Conservation (phyloP, 2,888 invertebrate genomes). For the Andrena camellia region DNA sequence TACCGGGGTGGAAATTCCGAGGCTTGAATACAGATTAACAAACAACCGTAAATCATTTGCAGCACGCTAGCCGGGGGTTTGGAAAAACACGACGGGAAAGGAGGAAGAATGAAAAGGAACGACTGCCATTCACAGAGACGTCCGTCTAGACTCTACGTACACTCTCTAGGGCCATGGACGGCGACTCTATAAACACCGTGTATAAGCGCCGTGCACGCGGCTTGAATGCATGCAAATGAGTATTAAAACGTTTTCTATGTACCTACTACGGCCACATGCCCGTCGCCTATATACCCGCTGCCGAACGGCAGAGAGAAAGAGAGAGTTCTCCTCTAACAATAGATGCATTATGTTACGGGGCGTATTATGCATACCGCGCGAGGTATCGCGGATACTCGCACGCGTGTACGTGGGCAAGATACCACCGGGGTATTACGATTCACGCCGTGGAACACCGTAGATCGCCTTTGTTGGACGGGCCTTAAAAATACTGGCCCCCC, state of each 20-base stretch:
- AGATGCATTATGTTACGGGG: constrained; percentile 64
- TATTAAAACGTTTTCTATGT: constrained; percentile 66
- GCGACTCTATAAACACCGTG: constrained; percentile 57
- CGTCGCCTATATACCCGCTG: constrained; percentile 47
- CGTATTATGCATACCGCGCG: constrained; percentile 58
- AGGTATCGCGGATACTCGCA: constrained; percentile 47
- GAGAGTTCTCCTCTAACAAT: constrained; percentile 63
- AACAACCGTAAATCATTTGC: constrained; percentile 40
- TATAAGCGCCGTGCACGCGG: constrained; percentile 53
- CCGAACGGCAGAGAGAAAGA: constrained; percentile 29
- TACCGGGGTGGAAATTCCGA: constrained; percentile 3
- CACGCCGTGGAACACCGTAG: constrained; percentile 38
- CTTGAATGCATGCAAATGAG: constrained; percentile 69
- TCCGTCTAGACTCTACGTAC: constrained; percentile 21
- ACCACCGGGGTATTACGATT: constrained; percentile 51
- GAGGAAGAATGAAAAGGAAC: background rate
- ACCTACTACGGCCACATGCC: constrained; percentile 33
- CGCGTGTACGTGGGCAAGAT: constrained; percentile 47
- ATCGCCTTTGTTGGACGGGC: constrained; percentile 55
- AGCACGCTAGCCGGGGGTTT: background rate
- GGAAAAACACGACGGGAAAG: background rate
- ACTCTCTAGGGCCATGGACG: constrained; percentile 4
- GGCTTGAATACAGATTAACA: background rate
- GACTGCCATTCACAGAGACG: constrained; percentile 24
- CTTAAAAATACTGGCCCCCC: constrained; percentile 40